Evolutionary conservation across 1,140 invertebrate species (phyloP).

Genomic region (Drosophila bifasciata): DNA sequence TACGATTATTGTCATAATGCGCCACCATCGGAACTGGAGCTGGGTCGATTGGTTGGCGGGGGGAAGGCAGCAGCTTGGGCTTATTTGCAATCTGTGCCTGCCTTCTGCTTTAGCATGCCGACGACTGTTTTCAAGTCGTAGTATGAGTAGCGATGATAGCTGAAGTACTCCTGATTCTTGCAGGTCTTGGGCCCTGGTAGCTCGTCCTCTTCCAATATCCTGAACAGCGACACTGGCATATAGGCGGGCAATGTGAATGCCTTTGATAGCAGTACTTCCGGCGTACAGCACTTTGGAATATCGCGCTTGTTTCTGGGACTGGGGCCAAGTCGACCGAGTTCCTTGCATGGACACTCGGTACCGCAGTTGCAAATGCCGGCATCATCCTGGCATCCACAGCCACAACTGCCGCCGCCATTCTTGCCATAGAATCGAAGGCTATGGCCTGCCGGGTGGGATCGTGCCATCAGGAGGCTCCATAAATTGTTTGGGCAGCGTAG

Average conservation of each 20-base stretch:
- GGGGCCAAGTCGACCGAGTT: constrained; percentile 3
- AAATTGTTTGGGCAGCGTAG: no score
- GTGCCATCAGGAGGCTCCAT: no score
- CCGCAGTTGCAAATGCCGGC: constrained; percentile 1
- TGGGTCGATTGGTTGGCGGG: no score
- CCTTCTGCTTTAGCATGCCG: constrained; percentile 3
- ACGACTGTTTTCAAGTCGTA: constrained; percentile 25
- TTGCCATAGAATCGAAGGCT: neutral
- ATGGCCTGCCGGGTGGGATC: no score
- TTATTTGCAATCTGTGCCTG: constrained; percentile 8
- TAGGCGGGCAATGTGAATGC: constrained; percentile 32
- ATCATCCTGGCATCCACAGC: no score
- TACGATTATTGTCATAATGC: constrained; percentile 77
- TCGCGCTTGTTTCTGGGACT: constrained; percentile 5
- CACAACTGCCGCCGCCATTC: neutral
- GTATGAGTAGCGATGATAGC: constrained; percentile 59
- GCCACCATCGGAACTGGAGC: constrained; percentile 5
- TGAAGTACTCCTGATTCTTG: constrained; percentile 60
- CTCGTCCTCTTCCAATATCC: constrained; percentile 18
- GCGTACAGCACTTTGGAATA: constrained; percentile 8
- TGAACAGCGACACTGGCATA: neutral
- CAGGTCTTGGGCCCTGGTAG: constrained; percentile 48
- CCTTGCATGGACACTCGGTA: neutral
- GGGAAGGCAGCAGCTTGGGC: no score
- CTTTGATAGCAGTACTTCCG: neutral